Percentiles rank a stretch among this genome's conserved stretches.
phyloP scores from a whole-genome alignment of 1,140 invertebrate species.

The Megathymus violae region DNA sequence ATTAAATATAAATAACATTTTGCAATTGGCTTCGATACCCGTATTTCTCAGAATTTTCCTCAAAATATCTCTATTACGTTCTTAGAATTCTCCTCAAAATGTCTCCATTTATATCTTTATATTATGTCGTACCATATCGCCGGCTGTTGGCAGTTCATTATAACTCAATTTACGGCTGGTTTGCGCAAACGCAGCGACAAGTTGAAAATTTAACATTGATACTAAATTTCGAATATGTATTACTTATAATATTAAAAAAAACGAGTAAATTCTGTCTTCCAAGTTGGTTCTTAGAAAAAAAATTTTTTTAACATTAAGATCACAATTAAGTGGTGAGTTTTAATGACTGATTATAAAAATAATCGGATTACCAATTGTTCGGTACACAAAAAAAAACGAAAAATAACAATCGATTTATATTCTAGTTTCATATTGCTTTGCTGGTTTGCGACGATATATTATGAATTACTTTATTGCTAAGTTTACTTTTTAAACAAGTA shows the following conservation, averaged over 20 bases:
- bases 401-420: no score
- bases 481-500: no score
- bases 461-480: no score
- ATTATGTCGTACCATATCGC: slow-evolving; percentile 52
- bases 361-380: no score
- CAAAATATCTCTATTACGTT: slow-evolving; percentile 40
- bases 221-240: neutral
- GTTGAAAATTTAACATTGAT: slow-evolving; percentile 28
- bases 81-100: slow-evolving; percentile 43
- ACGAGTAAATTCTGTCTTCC: neutral
- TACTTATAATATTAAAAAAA: neutral
- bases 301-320: no score
- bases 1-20: slow-evolving; percentile 22
- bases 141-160: slow-evolving; percentile 30
- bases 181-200: slow-evolving; percentile 23
- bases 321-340: no score
- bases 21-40: slow-evolving; percentile 42
- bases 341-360: no score
- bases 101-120: no score
- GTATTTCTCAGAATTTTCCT: slow-evolving; percentile 42
- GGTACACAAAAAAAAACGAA: no score
- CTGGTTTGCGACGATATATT: no score
- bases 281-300: no score
- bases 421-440: no score
- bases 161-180: slow-evolving; percentile 18